Base-by-base conservation (phyloP, 2,888 invertebrate genomes). In the Macaria liturata region DNA sequence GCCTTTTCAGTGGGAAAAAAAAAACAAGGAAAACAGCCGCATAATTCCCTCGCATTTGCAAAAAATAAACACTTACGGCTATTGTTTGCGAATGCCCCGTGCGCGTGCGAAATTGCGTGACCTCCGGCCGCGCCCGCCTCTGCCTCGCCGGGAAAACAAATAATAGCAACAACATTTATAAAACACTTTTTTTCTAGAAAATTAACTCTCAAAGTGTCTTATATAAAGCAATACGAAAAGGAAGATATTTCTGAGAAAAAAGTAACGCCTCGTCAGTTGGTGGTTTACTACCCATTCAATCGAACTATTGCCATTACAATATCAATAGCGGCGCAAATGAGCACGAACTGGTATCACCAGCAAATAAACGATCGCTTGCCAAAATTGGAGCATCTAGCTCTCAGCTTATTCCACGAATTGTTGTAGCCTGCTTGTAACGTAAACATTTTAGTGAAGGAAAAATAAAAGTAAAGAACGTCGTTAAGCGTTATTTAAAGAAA, bases 401-500 rank as follows among this genome's bases (percentile, higher is more conserved):
- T 47, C 2, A n/a, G 3, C 4, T 9, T n/a, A 45, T 8, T 37
- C 30, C 30, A 30, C 31, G 31, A 31, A n/a, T 42, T n/a, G 1
- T n/a, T n/a, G 42, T n/a, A 42, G 42, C 42, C 37, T 7, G n/a
- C 30, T 30, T 34, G 6, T 31, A 39, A 37, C n/a, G 44, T 45
- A 51, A 51, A 51, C 45, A 45, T 50, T 50, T 50, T 43, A 32
- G 20, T 50, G 40, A 20, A 2, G n/a, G 9, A 32, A 46, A 48
- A 46, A 50, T 47, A 61, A 51, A 62, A 64, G 59, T 59, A 59
- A 64, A 65, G 56, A 57, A 55, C 49, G 66, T 49, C 46, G 61
- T 57, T 65, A 63, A 64, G 57, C 66, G 57, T 49, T 57, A 63
- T 68, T 68, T 62, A 64, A 66, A 65, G 63, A 68, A 66, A 67